Evolutionary conservation across 2,888 invertebrate genomes (phyloP).

Genomic region (Lasioglossum morio): DNA sequence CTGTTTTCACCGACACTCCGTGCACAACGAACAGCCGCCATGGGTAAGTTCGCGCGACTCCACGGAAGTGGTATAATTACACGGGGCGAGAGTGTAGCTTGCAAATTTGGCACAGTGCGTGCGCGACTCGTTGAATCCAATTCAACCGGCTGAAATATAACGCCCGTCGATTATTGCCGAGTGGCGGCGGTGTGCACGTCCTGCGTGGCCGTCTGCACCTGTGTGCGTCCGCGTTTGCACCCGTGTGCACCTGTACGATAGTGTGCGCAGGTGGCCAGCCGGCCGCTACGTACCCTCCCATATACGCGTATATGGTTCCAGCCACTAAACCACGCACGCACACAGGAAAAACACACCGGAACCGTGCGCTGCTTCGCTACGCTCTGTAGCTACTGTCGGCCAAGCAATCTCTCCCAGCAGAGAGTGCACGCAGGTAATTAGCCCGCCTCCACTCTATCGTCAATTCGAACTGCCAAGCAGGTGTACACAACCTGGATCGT

Average conservation of each 20-base stretch:
- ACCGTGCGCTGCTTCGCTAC: not conserved
- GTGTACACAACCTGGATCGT: constrained; percentile 14
- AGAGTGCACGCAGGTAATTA: constrained; percentile 66
- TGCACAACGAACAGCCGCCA: constrained; percentile 21
- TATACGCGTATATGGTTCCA: too few species aligned
- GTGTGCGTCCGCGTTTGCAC: not conserved
- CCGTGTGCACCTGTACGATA: not conserved
- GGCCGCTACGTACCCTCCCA: not conserved
- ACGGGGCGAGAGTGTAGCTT: constrained; percentile 48
- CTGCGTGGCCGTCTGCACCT: not conserved
- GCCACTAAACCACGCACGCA: not conserved
- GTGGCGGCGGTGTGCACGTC: not conserved
- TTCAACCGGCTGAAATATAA: constrained; percentile 72
- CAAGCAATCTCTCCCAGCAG: constrained; percentile 66
- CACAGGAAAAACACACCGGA: not conserved
- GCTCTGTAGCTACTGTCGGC: constrained; percentile 42
- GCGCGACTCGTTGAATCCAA: constrained; percentile 72
- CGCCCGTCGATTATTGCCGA: constrained; percentile 67
- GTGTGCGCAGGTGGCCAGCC: not conserved
- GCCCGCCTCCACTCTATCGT: constrained; percentile 63
- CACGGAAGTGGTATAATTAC: constrained; percentile 71
- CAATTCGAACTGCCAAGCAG: constrained; percentile 60
- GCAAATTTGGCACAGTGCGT: constrained; percentile 68
- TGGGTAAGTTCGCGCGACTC: constrained; percentile 55
- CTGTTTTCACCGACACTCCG: not conserved